These are phyloP conservation scores for Villa cingulata DNA, from an alignment of 2,888 invertebrate species.

Conservation along the genomic window DNA sequence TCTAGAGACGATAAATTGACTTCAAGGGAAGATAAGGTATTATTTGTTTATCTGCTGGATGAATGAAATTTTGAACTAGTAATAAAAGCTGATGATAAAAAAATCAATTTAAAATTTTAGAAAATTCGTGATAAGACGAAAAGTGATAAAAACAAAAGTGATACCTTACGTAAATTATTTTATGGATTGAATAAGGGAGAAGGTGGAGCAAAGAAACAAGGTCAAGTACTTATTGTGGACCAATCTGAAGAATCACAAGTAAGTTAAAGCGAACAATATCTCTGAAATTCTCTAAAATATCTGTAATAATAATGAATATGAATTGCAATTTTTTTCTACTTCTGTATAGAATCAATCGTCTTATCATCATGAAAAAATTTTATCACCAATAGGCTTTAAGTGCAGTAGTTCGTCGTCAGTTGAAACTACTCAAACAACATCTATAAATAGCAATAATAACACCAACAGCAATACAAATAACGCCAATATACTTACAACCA, in stretches of 20 bases:
- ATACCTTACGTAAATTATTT: conserved; percentile 51
- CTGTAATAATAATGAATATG: too few species aligned
- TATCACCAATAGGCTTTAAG: conserved; percentile 21
- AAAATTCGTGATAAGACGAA: conserved; percentile 30
- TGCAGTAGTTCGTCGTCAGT: conserved; percentile 7
- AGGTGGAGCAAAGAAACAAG: conserved; percentile 56
- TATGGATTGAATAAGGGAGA: conserved; percentile 55
- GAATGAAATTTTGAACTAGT: not conserved
- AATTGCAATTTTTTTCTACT: too few species aligned
- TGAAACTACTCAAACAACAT: not conserved
- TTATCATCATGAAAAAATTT: conserved; percentile 18
- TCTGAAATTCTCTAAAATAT: not conserved
- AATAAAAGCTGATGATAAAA: not conserved
- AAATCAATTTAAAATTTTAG: conserved; percentile 9
- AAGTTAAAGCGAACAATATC: too few species aligned
- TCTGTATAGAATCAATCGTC: conserved; percentile 32
- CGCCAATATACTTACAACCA: not conserved
- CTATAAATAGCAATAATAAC: conserved; percentile 4
- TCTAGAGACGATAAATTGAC: not conserved
- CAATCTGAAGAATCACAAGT: conserved; percentile 38
- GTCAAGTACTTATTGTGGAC: conserved; percentile 59
- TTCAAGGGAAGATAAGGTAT: conserved; percentile 1
- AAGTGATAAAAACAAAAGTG: conserved; percentile 57
- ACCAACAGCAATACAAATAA: not conserved
- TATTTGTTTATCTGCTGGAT: not conserved